These are phyloP conservation scores for Glyphotaelius pellucidus DNA, from an alignment of 2,888 invertebrate species.

Conservation along the genomic window DNA sequence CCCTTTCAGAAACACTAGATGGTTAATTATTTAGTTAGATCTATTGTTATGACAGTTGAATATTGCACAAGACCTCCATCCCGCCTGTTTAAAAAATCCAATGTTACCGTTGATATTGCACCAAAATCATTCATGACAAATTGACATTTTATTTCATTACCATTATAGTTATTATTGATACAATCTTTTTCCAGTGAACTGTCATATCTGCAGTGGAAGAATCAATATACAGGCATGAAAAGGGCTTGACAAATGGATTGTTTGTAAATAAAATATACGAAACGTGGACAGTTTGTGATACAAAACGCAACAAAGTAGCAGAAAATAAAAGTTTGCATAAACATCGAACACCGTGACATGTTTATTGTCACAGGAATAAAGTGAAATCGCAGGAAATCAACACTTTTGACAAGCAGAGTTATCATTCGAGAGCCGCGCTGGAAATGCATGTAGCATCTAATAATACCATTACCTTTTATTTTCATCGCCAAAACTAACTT, in stretches of 20 bases:
- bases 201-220: not conserved
- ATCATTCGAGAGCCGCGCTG: not conserved
- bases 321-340: not conserved
- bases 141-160: not conserved
- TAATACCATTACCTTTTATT: slow-evolving; percentile 34
- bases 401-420: not conserved
- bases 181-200: not conserved
- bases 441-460: slow-evolving; percentile 13
- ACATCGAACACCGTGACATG: slow-evolving; percentile 12
- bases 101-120: not conserved
- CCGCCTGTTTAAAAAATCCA: not conserved
- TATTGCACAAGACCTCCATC: not conserved
- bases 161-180: too few species aligned
- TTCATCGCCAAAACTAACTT: slow-evolving; percentile 29
- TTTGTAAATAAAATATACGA: not conserved
- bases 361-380: slow-evolving; percentile 33
- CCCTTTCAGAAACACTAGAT: not conserved
- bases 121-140: not conserved
- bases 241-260: not conserved
- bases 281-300: not conserved
- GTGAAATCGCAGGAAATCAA: slow-evolving; percentile 1
- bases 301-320: not conserved
- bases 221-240: not conserved
- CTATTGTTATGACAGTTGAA: not conserved
- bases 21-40: not conserved